Base-by-base conservation (phyloP, 2,113 vertebrate genomes). In the Phocoena phocoena region DNA sequence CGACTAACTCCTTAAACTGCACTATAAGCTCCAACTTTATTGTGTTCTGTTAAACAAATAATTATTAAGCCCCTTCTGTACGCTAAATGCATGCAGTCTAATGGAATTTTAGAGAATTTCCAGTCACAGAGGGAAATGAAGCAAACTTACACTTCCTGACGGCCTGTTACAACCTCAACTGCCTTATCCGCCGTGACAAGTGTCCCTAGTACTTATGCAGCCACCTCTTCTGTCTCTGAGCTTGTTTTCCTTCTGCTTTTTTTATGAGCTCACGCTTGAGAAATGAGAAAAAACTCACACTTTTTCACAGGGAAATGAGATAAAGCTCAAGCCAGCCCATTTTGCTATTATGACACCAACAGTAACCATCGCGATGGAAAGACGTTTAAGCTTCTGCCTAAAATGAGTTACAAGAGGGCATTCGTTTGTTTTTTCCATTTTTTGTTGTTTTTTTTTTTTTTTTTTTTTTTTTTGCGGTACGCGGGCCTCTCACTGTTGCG, bases 111-210 rank as follows among this genome's bases (percentile, higher is more conserved):
- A 7, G 14, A 26, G 14, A 4, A 2, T 0, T 1, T 2, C 53
- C 1, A 0, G 0, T 2, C 1, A 5, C n/a, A 14, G 80, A 18
- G 47, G 21, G 38, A 50, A 12, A 1, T 0, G 7, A 3, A 31
- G 50, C 18, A 0, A 11, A 28, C 6, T 0, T 8, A 1, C 1
- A 0, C 12, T 10, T 25, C 65, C 68, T 1, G 4, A 0, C 1
- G 21, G 53, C 88, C 68, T 5, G 0, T 10, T 1, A 0, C 6
- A 1, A 1, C 50, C 31, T 2, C 5, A 4, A 23, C 21, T 0
- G 20, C 62, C 44, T 20, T 3, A 1, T 5, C 65, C 33, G 0
- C 0, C 6, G 36, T 28, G 55, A 23, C n/a, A 0, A 0, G 8
- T 1, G 11, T 25, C 41, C 1, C 62, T 1, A 0, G 7, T 0